These are phyloP conservation scores for Chalcosyrphus nemorum DNA, from an alignment of 2,888 invertebrate species.

Conservation along the genomic window DNA sequence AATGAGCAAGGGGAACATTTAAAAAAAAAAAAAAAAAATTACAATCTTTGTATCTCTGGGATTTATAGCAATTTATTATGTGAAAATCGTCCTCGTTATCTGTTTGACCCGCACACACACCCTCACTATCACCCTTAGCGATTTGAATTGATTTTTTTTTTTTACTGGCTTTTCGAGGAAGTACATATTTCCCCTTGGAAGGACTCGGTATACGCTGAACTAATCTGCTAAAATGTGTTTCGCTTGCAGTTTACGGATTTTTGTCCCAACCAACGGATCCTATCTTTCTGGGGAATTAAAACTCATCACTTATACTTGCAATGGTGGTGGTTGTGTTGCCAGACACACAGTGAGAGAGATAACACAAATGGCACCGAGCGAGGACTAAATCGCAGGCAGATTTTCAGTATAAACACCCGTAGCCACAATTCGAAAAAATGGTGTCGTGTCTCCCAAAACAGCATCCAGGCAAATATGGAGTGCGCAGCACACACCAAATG, in stretches of 20 bases:
- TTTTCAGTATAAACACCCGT: slow-evolving; percentile 54
- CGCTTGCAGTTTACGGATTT: slow-evolving; percentile 54
- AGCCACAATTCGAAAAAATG: slow-evolving; percentile 58
- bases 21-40: too few species aligned
- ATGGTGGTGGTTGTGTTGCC: not conserved
- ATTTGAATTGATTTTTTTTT: slow-evolving; percentile 56
- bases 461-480: slow-evolving; percentile 52
- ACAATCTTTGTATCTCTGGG: slow-evolving; percentile 60
- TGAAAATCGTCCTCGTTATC: slow-evolving; percentile 67
- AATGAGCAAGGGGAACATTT: slow-evolving; percentile 34
- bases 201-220: slow-evolving; percentile 45
- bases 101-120: slow-evolving; percentile 48
- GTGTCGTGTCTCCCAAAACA: slow-evolving; percentile 53
- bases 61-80: slow-evolving; percentile 69
- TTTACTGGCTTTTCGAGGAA: not conserved
- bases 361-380: slow-evolving; percentile 19
- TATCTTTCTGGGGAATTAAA: slow-evolving; percentile 64
- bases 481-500: slow-evolving; percentile 4
- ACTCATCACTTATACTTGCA: slow-evolving; percentile 65
- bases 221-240: slow-evolving; percentile 69
- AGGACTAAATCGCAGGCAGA: slow-evolving; percentile 57
- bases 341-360: slow-evolving; percentile 1
- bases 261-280: slow-evolving; percentile 27
- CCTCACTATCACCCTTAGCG: slow-evolving; percentile 1
- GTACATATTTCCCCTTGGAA: slow-evolving; percentile 41